phyloP scores from a whole-genome alignment of 1,140 invertebrate species.

The Brachystomella parvula region DNA sequence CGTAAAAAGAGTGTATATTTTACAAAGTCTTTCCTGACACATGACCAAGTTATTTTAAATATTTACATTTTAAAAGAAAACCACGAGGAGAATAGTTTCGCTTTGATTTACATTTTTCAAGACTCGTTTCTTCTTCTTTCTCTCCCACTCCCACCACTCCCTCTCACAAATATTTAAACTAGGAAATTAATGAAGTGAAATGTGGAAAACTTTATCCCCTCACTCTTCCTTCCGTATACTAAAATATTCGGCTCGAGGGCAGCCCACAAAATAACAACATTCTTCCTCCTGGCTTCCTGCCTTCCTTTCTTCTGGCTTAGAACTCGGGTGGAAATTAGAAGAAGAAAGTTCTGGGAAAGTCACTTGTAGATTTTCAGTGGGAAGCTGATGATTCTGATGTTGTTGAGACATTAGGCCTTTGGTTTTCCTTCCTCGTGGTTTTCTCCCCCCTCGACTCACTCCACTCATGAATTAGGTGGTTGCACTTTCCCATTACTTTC shows the following conservation, averaged over 20 bases:
- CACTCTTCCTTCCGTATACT: neutral
- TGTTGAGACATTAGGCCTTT: neutral
- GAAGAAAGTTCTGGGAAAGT: too few relatives aligned
- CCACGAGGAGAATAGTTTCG: neutral
- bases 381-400: neutral
- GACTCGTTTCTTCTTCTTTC: neutral
- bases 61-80: neutral
- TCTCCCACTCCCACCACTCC: too few relatives aligned
- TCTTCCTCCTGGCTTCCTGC: neutral
- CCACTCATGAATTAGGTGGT: neutral
- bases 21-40: too few relatives aligned
- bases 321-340: too few relatives aligned
- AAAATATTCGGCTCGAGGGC: neutral
- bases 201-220: neutral
- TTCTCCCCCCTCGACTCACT: neutral
- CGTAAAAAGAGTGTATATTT: too few relatives aligned
- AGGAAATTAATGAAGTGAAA: slow-evolving; percentile 9
- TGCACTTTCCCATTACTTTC: neutral
- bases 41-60: neutral
- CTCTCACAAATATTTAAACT: neutral
- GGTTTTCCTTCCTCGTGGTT: neutral
- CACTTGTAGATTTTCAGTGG: slow-evolving; percentile 2
- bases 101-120: neutral
- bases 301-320: too few relatives aligned
- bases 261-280: slow-evolving; percentile 4